Base-by-base conservation (phyloP, 2,888 invertebrate species). In the Zele albiditarsus region DNA sequence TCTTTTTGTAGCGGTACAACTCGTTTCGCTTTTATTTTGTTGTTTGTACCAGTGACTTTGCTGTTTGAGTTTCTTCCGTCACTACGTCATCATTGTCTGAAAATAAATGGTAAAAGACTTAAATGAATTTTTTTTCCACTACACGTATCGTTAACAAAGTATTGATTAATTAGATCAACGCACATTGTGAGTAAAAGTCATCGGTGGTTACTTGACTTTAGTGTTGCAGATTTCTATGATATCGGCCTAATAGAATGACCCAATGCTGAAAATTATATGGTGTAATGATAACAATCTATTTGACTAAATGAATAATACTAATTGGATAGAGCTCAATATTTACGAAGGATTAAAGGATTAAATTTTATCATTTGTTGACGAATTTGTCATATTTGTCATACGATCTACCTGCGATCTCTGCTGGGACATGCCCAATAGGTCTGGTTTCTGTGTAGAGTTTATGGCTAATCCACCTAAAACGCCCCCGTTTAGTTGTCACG, bases 41-140 rank as follows among this genome's bases (percentile, higher is more conserved):
- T 71, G 71, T 74, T 80, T 71, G 63, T 77, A 60, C 72, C 72
- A 76, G 76, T 78, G 77, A 80, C 79, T 82, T 81, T 76, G 71
- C 80, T 76, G 78, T 82, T 82, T 80, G 82, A 81, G 86, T 86
- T 87, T 86, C 87, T 85, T 87, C 83, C 86, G 88, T 87, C 87
- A 87, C 65, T 68, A 72, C 79, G 80, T 77, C 78, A 79, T 77
- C 77, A 67, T 70, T 74, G 73, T 73, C 81, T 83, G 80, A 75
- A 82, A 82, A 76, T 76, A 42, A 46, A 66, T 68, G 38, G 63
- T 58, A 28, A 69, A 75, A 66, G 31, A 62, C 38, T 38, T 38
- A 12, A 38, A 38, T 12, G 38, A 0, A 38, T 42, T 33, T 65
- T 65, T 33, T 38, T 42, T 38, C 25, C 16, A 25, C 4, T 42